phyloP scores from a whole-genome alignment of 2,113 vertebrate genomes.

The Conger conger region DNA sequence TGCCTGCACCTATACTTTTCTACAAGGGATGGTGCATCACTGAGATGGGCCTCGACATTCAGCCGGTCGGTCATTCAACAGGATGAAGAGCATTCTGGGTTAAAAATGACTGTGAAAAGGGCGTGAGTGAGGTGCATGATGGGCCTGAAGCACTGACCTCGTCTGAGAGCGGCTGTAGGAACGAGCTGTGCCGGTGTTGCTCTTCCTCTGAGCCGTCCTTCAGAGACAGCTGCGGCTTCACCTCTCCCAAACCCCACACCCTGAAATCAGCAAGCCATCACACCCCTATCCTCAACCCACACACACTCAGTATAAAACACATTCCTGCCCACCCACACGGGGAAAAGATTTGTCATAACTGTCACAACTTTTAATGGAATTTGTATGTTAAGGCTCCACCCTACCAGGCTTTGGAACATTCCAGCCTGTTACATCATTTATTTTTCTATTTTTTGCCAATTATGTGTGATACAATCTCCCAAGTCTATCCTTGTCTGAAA shows the following conservation, averaged over 20 bases:
- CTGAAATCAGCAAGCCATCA: conserved; percentile 44
- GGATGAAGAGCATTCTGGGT: background rate
- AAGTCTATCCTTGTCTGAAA: background rate
- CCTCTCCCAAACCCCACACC: conserved; percentile 64
- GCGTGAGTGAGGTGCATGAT: background rate
- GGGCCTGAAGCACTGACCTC: conserved; percentile 40
- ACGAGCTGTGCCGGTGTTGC: conserved; percentile 29
- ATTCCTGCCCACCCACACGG: too few relatives aligned
- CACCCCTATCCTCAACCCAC: background rate
- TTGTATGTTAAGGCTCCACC: too few relatives aligned
- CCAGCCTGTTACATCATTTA: too few relatives aligned
- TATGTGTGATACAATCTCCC: too few relatives aligned
- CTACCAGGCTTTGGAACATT: too few relatives aligned
- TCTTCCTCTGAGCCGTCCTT: conserved; percentile 55
- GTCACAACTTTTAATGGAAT: too few relatives aligned
- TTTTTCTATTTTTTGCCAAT: too few relatives aligned
- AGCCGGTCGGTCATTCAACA: background rate
- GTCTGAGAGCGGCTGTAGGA: conserved; percentile 43
- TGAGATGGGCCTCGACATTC: too few relatives aligned
- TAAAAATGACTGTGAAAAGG: background rate
- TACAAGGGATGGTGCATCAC: too few relatives aligned
- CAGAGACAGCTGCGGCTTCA: conserved; percentile 56
- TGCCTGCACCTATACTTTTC: too few relatives aligned
- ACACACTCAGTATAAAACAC: background rate
- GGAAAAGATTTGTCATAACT: too few relatives aligned